phyloP scores from a whole-genome alignment of 2,888 invertebrate genomes.

The Volucella zonaria region DNA sequence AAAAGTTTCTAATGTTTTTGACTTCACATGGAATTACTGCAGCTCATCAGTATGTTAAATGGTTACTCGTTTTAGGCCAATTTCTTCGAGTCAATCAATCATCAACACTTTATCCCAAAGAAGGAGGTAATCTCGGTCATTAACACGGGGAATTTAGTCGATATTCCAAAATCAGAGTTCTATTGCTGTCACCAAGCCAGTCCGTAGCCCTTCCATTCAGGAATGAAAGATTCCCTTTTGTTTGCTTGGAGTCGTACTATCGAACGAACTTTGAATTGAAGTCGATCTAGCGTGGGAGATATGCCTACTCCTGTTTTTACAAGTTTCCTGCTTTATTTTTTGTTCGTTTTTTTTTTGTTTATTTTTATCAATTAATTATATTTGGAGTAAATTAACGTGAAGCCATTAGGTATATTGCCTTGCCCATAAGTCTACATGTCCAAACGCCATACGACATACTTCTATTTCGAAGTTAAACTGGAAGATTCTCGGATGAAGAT shows the following conservation, averaged over 20 bases:
- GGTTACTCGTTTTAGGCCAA: not conserved
- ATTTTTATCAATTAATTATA: slow-evolving; percentile 52
- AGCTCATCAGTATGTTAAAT: slow-evolving; percentile 10
- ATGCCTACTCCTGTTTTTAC: not conserved
- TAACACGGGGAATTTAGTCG: slow-evolving; percentile 41
- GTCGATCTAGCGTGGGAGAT: not conserved
- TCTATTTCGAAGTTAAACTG: not conserved
- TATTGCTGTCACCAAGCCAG: slow-evolving; percentile 24
- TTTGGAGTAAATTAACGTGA: slow-evolving; percentile 32
- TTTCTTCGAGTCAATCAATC: slow-evolving; percentile 29
- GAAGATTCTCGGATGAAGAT: slow-evolving; percentile 44
- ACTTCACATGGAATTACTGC: not conserved
- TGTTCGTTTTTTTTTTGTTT: slow-evolving; percentile 9
- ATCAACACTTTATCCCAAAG: not conserved
- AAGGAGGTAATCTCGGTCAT: slow-evolving; percentile 15
- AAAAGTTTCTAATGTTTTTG: slow-evolving; percentile 8
- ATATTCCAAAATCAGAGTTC: slow-evolving; percentile 28
- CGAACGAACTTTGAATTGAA: not conserved
- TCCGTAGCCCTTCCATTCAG: not conserved
- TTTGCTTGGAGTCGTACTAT: not conserved
- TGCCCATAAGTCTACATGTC: not conserved
- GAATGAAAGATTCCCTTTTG: slow-evolving; percentile 1
- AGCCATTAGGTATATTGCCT: slow-evolving; percentile 31
- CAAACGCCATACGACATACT: not conserved
- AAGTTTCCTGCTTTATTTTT: slow-evolving; percentile 2